phyloP scores from a whole-genome alignment of 2,888 invertebrate species.

The Luperina nickerlii region DNA sequence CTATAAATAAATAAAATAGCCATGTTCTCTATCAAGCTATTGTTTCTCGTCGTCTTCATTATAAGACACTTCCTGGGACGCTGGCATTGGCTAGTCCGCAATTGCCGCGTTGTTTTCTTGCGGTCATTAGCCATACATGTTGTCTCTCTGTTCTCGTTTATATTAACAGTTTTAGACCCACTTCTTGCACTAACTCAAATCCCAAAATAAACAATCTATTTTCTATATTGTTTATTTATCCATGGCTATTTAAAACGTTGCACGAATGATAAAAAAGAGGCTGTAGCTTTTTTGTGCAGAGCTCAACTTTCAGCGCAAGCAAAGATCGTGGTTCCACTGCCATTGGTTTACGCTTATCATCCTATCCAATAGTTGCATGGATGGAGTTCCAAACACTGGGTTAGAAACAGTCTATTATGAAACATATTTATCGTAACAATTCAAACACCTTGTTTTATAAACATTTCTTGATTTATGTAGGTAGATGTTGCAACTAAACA shows the following conservation, averaged over 20 bases:
- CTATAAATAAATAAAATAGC: conserved; percentile 37
- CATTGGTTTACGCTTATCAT: not conserved
- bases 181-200: conserved; percentile 37
- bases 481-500: conserved; percentile 39
- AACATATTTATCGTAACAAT: conserved; percentile 31
- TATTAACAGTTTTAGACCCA: conserved; percentile 38
- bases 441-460: conserved; percentile 43
- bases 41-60: conserved; percentile 56
- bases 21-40: conserved; percentile 42
- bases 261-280: conserved; percentile 11
- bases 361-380: not conserved
- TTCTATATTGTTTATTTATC: conserved; percentile 32
- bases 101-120: conserved; percentile 45
- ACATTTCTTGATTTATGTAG: conserved; percentile 40
- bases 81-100: conserved; percentile 40
- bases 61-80: conserved; percentile 41
- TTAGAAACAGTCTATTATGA: conserved; percentile 13
- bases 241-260: conserved; percentile 11
- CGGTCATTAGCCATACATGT: conserved; percentile 51
- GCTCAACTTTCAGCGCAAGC: not conserved
- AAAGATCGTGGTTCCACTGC: not conserved
- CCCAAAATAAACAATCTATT: conserved; percentile 14
- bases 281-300: not conserved
- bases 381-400: not conserved
- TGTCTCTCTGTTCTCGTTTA: conserved; percentile 38